Conservation (phyloP, 2,113 vertebrate genomes). For the Aspiorhynchus laticeps region DNA sequence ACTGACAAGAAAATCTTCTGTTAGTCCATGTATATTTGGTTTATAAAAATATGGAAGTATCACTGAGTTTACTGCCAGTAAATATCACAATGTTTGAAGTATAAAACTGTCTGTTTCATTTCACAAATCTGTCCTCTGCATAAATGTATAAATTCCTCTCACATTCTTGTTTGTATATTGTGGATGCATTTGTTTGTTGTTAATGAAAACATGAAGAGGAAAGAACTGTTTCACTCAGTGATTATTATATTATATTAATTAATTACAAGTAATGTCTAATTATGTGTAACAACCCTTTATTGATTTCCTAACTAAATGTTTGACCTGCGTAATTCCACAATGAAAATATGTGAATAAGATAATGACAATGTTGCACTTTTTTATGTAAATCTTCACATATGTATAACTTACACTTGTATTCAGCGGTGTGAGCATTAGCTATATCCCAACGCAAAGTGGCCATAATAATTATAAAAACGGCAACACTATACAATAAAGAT, state of each 20-base stretch:
- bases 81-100: not conserved
- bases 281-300: not conserved
- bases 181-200: not conserved
- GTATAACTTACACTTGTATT: not conserved
- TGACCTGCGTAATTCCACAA: not conserved
- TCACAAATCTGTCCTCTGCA: not conserved
- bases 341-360: not conserved
- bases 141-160: not conserved
- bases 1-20: conserved; percentile 8
- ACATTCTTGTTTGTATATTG: not conserved
- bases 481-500: not conserved
- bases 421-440: not conserved
- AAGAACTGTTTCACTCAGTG: not conserved
- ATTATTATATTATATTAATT: not conserved
- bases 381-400: not conserved
- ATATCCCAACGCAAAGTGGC: not conserved
- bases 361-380: not conserved
- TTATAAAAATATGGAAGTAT: not conserved
- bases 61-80: not conserved
- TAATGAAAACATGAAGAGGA: not conserved
- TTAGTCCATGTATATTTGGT: not conserved
- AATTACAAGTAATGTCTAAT: not conserved
- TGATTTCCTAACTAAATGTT: not conserved
- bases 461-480: not conserved
- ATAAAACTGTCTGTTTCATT: not conserved